A percentile compares a stretch with the other conserved stretches of the same genome.
Evolutionary conservation across 2,797 vertebrate species (phyloP).

Genomic region (Neostethus bicornis): DNA sequence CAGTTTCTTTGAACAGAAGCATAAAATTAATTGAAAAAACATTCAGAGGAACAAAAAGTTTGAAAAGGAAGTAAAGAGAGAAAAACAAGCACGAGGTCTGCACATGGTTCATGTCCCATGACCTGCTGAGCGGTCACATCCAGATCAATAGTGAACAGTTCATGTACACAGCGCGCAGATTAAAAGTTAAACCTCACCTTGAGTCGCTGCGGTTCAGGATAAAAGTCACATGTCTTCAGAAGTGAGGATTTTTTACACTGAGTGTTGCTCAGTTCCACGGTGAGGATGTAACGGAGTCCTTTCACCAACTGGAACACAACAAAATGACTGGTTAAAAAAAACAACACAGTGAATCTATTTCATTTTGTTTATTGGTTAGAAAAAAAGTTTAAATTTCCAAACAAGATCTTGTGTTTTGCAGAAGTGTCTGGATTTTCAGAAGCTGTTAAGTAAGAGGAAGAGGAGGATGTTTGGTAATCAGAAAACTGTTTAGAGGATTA

Average conservation of each 20-base stretch:
- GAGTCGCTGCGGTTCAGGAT: constrained; percentile 73
- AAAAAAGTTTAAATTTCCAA: too few relatives aligned
- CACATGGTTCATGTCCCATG: constrained; percentile 51
- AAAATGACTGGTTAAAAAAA: too few relatives aligned
- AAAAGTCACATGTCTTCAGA: constrained; percentile 76
- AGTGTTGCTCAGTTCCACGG: constrained; percentile 80
- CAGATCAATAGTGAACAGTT: constrained; percentile 9
- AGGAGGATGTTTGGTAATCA: too few relatives aligned
- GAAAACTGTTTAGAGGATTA: too few relatives aligned
- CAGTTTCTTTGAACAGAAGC: too few relatives aligned
- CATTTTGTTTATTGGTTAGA: too few relatives aligned
- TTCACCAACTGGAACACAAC: constrained; percentile 78
- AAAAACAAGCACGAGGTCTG: not conserved
- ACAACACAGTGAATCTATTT: too few relatives aligned
- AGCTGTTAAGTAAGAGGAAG: too few relatives aligned
- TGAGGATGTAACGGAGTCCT: constrained; percentile 80
- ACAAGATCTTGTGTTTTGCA: too few relatives aligned
- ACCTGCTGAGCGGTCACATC: constrained; percentile 27
- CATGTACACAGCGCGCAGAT: too few relatives aligned
- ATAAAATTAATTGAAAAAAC: too few relatives aligned
- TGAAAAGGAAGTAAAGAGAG: constrained; percentile 6
- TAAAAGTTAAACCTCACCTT: constrained; percentile 78
- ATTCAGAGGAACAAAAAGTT: constrained; percentile 1
- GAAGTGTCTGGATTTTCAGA: too few relatives aligned
- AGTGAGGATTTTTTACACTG: constrained; percentile 78